A percentile compares a stretch with the other conserved stretches of the same genome.
Evolutionary conservation across 92 coral and sea anemone species (phyloP).

Genomic region (Zoanthus solanderi): DNA sequence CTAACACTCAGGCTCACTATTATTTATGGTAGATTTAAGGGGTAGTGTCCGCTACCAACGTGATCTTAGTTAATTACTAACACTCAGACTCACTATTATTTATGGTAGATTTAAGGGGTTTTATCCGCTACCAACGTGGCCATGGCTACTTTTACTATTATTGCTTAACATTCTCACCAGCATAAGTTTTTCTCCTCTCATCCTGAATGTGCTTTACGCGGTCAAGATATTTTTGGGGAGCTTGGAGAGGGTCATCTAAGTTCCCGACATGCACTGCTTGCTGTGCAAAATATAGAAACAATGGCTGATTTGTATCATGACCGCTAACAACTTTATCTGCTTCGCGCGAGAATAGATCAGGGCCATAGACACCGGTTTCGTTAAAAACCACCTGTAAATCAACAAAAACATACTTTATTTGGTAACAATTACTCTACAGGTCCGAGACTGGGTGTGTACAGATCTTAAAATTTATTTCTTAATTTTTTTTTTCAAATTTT

Average conservation of each 20-base stretch:
- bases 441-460: neutral
- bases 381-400: conserved; percentile 84
- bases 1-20: no score
- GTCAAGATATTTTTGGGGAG: conserved; percentile 88
- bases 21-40: no score
- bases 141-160: neutral
- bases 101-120: no score
- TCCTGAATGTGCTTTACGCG: conserved; percentile 82
- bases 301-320: conserved; percentile 79
- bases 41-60: no score
- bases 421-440: neutral
- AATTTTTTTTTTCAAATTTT: neutral
- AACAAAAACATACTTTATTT: neutral
- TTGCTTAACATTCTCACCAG: conserved; percentile 65
- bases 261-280: conserved; percentile 99
- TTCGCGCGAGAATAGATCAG: conserved; percentile 92
- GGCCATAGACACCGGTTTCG: conserved; percentile 93
- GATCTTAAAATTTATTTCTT: neutral
- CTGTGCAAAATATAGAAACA: conserved; percentile 95
- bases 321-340: conserved; percentile 84
- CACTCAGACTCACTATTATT: no score
- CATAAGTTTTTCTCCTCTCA: conserved; percentile 79
- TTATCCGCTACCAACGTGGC: no score
- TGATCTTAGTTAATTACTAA: no score
- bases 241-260: conserved; percentile 92